Evolutionary conservation across 2,888 invertebrate genomes (phyloP).

Genomic region (Cephalotes varians): DNA sequence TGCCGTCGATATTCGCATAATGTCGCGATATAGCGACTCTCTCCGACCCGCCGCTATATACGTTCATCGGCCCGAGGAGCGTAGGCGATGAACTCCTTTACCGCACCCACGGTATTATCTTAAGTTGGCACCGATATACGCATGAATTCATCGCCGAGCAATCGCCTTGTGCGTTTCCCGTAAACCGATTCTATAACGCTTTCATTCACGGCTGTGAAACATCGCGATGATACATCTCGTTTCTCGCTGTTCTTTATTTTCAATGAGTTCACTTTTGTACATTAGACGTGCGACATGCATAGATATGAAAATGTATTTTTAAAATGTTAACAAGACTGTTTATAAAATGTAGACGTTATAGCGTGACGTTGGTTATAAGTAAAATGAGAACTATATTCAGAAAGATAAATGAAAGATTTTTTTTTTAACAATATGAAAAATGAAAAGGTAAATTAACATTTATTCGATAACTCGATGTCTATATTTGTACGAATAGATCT

Average conservation of each 20-base stretch:
- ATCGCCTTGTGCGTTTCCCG: slow-evolving; percentile 11
- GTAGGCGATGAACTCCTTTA: slow-evolving; percentile 52
- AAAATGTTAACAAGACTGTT: background rate
- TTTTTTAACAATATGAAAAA: background rate
- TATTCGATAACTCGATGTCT: background rate
- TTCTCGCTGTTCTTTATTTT: background rate
- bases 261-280: background rate
- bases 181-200: slow-evolving; percentile 8
- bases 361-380: background rate
- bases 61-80: slow-evolving; percentile 36
- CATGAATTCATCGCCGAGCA: slow-evolving; percentile 17
- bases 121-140: slow-evolving; percentile 37
- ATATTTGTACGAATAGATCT: background rate
- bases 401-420: background rate
- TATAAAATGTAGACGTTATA: background rate
- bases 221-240: background rate
- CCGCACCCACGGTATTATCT: slow-evolving; percentile 49
- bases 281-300: background rate
- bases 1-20: slow-evolving; percentile 54
- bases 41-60: slow-evolving; percentile 19
- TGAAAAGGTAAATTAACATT: background rate
- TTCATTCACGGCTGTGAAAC: background rate
- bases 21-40: slow-evolving; percentile 29
- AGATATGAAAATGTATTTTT: background rate
- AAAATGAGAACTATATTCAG: background rate